phyloP scores from a whole-genome alignment of 2,797 vertebrate species.

The Austrolebias charrua region DNA sequence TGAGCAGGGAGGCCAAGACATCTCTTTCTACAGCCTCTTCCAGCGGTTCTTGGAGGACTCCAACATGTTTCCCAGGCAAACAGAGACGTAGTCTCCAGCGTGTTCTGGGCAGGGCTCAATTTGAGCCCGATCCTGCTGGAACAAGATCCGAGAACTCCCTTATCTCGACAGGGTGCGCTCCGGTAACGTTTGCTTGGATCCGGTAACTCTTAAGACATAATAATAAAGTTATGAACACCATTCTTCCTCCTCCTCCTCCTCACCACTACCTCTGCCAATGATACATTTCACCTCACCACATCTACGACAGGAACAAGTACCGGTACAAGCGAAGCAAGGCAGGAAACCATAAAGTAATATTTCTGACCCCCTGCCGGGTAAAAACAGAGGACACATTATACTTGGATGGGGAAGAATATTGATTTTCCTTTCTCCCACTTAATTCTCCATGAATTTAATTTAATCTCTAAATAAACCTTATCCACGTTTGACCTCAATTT shows the following conservation, averaged over 20 bases:
- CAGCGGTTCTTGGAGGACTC: too few relatives aligned
- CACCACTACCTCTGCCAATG: conserved; percentile 54
- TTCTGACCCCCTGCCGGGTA: conserved; percentile 40
- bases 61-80: too few relatives aligned
- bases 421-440: not conserved
- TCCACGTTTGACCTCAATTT: not conserved
- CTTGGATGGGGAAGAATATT: conserved; percentile 16
- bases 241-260: conserved; percentile 35
- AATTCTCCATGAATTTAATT: conserved; percentile 1
- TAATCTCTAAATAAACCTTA: not conserved
- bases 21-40: too few relatives aligned
- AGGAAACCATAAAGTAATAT: conserved; percentile 56
- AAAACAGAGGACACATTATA: conserved; percentile 69
- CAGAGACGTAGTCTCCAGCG: too few relatives aligned
- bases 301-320: conserved; percentile 43
- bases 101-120: too few relatives aligned
- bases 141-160: too few relatives aligned
- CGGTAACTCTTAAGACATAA: too few relatives aligned
- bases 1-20: too few relatives aligned
- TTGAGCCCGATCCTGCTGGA: too few relatives aligned
- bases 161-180: too few relatives aligned
- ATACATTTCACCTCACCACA: conserved; percentile 66
- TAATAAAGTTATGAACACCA: too few relatives aligned
- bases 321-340: conserved; percentile 24
- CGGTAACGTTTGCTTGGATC: too few relatives aligned